Base-by-base conservation (phyloP, 2,797 vertebrate genomes). In the Chlorospingus flavigularis region DNA sequence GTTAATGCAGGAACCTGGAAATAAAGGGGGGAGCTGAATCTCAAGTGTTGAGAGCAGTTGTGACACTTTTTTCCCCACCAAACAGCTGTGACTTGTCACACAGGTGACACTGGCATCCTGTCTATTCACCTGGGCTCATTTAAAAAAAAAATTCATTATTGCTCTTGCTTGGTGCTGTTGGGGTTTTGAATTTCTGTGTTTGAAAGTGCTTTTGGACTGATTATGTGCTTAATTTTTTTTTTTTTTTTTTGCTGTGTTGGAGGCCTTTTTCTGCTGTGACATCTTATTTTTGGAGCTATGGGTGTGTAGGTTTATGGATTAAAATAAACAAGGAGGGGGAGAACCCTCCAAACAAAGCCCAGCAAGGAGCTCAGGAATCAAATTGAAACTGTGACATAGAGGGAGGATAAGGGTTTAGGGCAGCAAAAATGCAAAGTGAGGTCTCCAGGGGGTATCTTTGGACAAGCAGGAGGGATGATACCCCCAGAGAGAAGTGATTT, bases 71-170 rank as follows among this genome's bases (percentile, higher is more conserved):
- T 13, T 0, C 19, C 16, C 10, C 42, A 20, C 1, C 17, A 35
- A 35, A 16, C 11, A n/a, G 12, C 45, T 25, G 55, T 40, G 45
- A 48, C 26, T 54, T 68, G 40, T 70, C 55, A 9, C 1, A 5
- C 30, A 28, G 50, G 37, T 86, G 31, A 24, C 47, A 17, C 37
- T 66, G 51, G n/a, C 0, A 0, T 20, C 30, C 17, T 9, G 3
- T 66, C 75, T 33, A 10, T 61, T 0, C 6, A 26, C 63, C 10
- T 39, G 17, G 54, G 18, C 26, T 72, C 18, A 3, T 53, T 30
- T 35, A 20, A 42, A 60, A 40, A 39, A 43, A 9, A 82, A 8
- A 78, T 81, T 55, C 23, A 8, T 63, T 82, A 7, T 13, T 43
- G 23, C 3, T 1, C 16, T 72, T 55, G 17, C 4, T 74, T 75